Evolutionary conservation across 1,140 invertebrate species (phyloP).

Genomic region (Drosophila kurseongensis): DNA sequence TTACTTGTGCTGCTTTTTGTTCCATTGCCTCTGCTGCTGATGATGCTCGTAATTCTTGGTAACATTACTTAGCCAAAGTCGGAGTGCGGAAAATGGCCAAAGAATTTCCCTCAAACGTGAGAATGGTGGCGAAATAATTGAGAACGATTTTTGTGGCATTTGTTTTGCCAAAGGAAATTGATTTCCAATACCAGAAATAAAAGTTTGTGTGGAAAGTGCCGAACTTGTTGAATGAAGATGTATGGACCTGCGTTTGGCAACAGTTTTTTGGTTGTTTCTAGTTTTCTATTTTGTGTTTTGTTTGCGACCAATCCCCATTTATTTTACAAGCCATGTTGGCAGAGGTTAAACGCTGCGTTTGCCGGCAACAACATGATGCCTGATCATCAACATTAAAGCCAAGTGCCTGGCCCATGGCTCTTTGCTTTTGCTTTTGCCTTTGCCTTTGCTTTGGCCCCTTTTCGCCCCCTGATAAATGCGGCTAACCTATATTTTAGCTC

Average conservation of each 20-base stretch:
- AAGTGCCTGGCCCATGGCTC: conserved; percentile 52
- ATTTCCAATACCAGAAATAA: conserved; percentile 37
- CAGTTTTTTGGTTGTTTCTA: background rate
- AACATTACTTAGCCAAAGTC: conserved; percentile 47
- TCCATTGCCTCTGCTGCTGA: conserved; percentile 10
- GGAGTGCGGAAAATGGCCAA: conserved; percentile 25
- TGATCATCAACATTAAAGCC: conserved; percentile 65
- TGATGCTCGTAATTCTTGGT: conserved; percentile 49
- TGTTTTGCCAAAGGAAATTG: conserved; percentile 45
- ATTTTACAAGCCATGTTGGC: conserved; percentile 29
- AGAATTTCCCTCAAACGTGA: conserved; percentile 51
- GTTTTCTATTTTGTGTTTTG: conserved; percentile 9
- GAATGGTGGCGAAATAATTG: conserved; percentile 54
- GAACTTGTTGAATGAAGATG: conserved; percentile 50
- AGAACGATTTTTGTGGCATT: conserved; percentile 50
- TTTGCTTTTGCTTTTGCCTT: conserved; percentile 7
- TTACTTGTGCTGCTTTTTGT: conserved; percentile 55
- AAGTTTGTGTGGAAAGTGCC: conserved; percentile 1
- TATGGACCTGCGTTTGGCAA: conserved; percentile 14
- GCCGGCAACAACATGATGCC: conserved; percentile 48
- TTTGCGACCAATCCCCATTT: conserved; percentile 28
- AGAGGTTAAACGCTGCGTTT: conserved; percentile 72
- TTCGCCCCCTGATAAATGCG: conserved; percentile 45
- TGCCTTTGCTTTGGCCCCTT: background rate
- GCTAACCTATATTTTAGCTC: conserved; percentile 77